These are phyloP conservation scores for Elaphurus davidianus DNA, from an alignment of 2,113 vertebrate species.

Conservation along the genomic window DNA sequence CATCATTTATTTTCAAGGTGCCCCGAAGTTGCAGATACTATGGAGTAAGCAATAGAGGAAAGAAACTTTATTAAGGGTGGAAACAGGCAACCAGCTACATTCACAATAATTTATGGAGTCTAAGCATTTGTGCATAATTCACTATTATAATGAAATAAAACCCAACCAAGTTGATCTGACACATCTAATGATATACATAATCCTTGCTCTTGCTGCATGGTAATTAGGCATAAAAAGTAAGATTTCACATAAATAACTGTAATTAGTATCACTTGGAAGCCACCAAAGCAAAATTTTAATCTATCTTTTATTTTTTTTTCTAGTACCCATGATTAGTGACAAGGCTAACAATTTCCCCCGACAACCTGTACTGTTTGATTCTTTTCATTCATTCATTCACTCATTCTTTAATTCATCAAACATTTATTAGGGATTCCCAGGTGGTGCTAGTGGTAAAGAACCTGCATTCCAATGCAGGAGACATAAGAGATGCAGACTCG, in stretches of 20 bases:
- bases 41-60: neutral
- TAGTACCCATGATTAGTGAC: constrained; percentile 12
- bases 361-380: neutral
- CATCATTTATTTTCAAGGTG: neutral
- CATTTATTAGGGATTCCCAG: neutral
- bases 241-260: constrained; percentile 51
- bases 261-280: constrained; percentile 47
- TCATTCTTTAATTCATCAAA: neutral
- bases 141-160: constrained; percentile 40
- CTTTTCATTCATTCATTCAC: neutral
- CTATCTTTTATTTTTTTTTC: constrained; percentile 15
- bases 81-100: neutral
- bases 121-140: constrained; percentile 3
- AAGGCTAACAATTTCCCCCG: neutral
- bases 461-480: neutral
- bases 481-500: neutral
- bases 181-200: constrained; percentile 35
- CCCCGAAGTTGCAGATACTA: neutral
- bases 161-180: neutral
- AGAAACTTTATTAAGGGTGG: neutral
- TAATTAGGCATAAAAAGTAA: constrained; percentile 52
- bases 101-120: neutral
- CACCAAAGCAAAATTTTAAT: constrained; percentile 40
- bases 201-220: constrained; percentile 18
- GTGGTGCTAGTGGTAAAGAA: neutral